Conservation (phyloP, 2,888 invertebrate species). For the Deilephila porcellus region DNA sequence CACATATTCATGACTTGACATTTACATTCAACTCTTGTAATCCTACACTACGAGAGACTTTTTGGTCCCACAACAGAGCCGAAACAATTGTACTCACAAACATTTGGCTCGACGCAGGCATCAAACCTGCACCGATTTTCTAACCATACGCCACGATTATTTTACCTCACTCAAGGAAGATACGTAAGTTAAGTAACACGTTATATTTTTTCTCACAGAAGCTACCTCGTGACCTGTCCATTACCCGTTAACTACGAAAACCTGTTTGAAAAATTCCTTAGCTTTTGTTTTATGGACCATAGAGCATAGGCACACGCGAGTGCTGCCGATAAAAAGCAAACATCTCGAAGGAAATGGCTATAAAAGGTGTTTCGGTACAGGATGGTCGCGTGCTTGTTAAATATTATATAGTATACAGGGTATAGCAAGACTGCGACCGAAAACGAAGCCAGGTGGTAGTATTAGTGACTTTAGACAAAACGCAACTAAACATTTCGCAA, state of each 20-base stretch:
- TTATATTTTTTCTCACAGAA: slow-evolving; percentile 23
- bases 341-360: too few relatives aligned
- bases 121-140: too few relatives aligned
- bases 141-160: not conserved
- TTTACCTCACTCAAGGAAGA: not conserved
- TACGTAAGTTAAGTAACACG: not conserved
- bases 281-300: slow-evolving; percentile 42
- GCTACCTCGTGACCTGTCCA: slow-evolving; percentile 31
- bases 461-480: too few relatives aligned
- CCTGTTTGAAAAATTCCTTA: slow-evolving; percentile 34
- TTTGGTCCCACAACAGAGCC: not conserved
- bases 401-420: too few relatives aligned
- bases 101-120: too few relatives aligned
- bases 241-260: slow-evolving; percentile 31
- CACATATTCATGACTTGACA: not conserved
- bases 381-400: too few relatives aligned
- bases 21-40: not conserved
- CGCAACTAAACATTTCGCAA: too few relatives aligned
- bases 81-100: too few relatives aligned
- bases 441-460: too few relatives aligned
- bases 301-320: slow-evolving; percentile 18
- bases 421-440: too few relatives aligned
- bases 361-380: too few relatives aligned
- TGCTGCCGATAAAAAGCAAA: not conserved
- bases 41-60: not conserved